Evolutionary conservation across 1,140 invertebrate species (phyloP), one percentile per base, ranked within the genome.

Genomic region (Rhyzopertha dominica): DNA sequence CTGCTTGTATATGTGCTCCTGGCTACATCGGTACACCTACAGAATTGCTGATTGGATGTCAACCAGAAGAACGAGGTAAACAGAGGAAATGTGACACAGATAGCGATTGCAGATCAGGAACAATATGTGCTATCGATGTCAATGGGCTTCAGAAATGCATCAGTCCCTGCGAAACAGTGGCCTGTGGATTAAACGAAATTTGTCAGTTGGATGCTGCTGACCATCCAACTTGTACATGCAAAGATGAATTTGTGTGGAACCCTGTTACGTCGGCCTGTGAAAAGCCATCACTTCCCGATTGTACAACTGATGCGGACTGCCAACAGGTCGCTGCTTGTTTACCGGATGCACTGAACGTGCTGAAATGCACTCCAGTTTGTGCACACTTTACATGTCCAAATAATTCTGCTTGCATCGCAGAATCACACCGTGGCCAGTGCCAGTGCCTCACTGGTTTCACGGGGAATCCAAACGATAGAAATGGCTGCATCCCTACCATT

Each of bases 381-480:
- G 66, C 76, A 17, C 78, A 79, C 43, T 89, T 87, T 54, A 90
- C 82, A 4, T 95, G 90, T 58, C 82, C 88, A 0, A 73, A 76
- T 34, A 90, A 93, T 63, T 84, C 90, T 0, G 77, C 82, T 46
- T 94, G 90, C 68, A 61, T 87, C 4, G 81, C 87, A 0, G 72
- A 70, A 23, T 75, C 79, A 41, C 88, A 92, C 54, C 75, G 76
- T 54, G 86, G 82, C 25, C 75, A 79, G 51, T 93, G 90, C 58
- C 79, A 86, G 57, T 93, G 90, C 63, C 66, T 84, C 2, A 62
- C 75, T n/a, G 87, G 86, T 2, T 92, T 78, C 62, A 76, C 78
- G 13, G 90, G 90, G 12, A 91, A 93, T 72, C 88, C 90, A 3
- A 90, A 91, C 56, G 88, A 92, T 60, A 76, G 90, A 12, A 82